Evolutionary conservation across 2,113 vertebrate genomes (phyloP), one percentile per base, ranked within the genome.

Genomic region (Buteo buteo): DNA sequence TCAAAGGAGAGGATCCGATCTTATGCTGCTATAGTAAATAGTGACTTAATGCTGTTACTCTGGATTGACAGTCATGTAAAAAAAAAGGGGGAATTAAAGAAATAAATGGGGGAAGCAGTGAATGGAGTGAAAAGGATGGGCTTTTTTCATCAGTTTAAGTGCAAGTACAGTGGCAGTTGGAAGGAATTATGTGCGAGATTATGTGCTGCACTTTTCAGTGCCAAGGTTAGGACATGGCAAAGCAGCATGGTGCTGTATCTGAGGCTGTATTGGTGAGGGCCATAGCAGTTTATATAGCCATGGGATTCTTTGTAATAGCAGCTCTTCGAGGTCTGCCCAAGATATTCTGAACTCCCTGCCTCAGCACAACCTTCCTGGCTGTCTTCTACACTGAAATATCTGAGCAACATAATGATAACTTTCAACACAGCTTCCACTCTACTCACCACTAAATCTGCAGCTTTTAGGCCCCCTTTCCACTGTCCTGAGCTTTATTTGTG

Each of bases 181-280:
- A 61, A 50, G 22, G 58, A 90, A 77, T 59, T 69, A 16, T 32
- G 7, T 90, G 66, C 2, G 6, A 67, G 52, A 70, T 89, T 69
- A 64, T 93, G 36, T 66, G 47, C 28, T 31, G 11, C 26, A 2
- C 45, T 67, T 83, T 71, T 47, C 44, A 38, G 34, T 47, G 34
- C 29, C 2, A 3, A 38, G 19, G 8, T 71, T n/a, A 71, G 52
- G n/a, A 57, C 24, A 21, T 34, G 20, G 40, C 45, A 77, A 40
- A 82, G n/a, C 22, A 87, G 38, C 14, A 10, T 17, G 7, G 0
- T 61, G 18, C 58, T 67, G 6, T 69, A 32, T 57, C 45, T 88
- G 44, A 80, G 40, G 16, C 31, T 1, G 0, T 52, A 28, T n/a
- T 55, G 24, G 7, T 1, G 0, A 67, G 25, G n/a, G 13, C 79